Conservation (phyloP, 2,113 vertebrate species). For the Oryzias celebensis region DNA sequence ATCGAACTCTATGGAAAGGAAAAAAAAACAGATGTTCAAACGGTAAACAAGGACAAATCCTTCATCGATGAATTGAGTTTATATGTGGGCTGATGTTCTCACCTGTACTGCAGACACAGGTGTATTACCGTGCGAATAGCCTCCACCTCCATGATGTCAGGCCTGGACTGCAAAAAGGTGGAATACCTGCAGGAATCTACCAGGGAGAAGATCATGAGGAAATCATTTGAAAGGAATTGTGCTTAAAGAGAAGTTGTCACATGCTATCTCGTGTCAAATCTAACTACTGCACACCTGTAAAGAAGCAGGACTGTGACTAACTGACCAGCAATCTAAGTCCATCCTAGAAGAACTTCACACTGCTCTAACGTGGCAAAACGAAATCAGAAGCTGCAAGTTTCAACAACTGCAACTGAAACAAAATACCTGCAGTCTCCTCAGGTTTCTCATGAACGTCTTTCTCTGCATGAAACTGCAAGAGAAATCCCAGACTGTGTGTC, state of each 20-base stretch:
- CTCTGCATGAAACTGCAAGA: conserved; percentile 81
- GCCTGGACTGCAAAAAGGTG: conserved; percentile 79
- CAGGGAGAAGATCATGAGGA: not conserved
- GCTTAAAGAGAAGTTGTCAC: too few relatives aligned
- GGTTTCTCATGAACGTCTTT: conserved; percentile 56
- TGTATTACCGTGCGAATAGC: conserved; percentile 74
- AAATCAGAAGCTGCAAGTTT: not conserved
- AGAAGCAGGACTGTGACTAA: too few relatives aligned
- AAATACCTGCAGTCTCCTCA: conserved; percentile 52
- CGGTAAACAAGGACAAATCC: not conserved
- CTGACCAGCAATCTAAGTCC: too few relatives aligned
- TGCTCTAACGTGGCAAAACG: not conserved
- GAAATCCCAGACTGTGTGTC: not conserved
- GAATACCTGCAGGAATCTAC: conserved; percentile 78
- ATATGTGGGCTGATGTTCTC: conserved; percentile 27
- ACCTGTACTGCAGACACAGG: conserved; percentile 82
- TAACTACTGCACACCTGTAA: too few relatives aligned
- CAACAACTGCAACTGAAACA: not conserved
- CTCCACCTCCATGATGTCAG: conserved; percentile 81
- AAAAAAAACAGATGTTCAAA: not conserved
- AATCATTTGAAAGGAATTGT: not conserved
- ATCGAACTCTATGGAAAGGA: conserved; percentile 72
- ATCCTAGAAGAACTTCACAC: too few relatives aligned
- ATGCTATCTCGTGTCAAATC: too few relatives aligned
- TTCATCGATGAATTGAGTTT: not conserved